Evolutionary conservation across 2,113 vertebrate species (phyloP).

Genomic region (Callaeas wilsoni): DNA sequence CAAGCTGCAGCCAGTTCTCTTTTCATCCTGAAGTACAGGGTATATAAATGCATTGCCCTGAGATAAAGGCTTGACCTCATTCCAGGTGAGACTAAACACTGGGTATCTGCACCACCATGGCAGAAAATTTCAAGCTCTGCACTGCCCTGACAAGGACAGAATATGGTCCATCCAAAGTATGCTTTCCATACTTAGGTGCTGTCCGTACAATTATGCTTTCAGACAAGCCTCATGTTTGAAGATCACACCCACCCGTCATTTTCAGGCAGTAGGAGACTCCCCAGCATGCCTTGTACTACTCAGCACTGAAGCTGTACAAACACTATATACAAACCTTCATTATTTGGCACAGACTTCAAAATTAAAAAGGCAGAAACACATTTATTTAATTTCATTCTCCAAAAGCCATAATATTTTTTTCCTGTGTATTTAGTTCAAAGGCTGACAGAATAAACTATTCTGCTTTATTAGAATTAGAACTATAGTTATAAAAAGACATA

Average conservation of each 20-base stretch:
- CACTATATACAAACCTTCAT: background rate
- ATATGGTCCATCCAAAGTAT: background rate
- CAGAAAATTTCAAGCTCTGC: background rate
- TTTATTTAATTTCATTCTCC: background rate
- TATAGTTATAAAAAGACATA: background rate
- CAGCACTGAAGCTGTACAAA: background rate
- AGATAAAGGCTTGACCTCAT: background rate
- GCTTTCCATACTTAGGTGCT: background rate
- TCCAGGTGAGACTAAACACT: background rate
- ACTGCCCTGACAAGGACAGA: background rate
- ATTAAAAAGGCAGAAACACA: background rate
- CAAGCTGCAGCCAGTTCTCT: background rate
- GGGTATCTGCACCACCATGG: fast-evolving
- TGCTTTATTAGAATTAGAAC: background rate
- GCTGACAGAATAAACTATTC: background rate
- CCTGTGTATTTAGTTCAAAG: background rate
- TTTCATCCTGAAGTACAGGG: background rate
- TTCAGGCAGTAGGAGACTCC: background rate
- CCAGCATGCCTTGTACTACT: background rate
- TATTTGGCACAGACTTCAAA: background rate
- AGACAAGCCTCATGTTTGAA: background rate
- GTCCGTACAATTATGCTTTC: background rate
- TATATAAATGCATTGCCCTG: background rate
- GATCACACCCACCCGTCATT: background rate
- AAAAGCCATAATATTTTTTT: background rate